phyloP scores from a whole-genome alignment of 2,113 vertebrate genomes.

The Stegostoma tigrinum region DNA sequence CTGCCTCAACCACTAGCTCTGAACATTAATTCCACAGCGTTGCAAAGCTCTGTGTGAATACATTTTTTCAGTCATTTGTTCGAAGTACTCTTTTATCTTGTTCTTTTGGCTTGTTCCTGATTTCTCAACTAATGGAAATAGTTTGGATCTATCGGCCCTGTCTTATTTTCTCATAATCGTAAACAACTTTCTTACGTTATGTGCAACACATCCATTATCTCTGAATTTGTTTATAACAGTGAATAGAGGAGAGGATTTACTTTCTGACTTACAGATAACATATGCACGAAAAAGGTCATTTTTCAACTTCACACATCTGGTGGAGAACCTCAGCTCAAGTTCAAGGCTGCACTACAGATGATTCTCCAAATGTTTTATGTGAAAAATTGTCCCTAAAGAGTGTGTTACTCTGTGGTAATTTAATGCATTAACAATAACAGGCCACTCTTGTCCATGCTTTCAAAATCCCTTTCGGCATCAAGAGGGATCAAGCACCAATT shows the following conservation, averaged over 20 bases:
- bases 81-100: neutral
- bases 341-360: neutral
- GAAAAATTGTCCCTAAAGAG: neutral
- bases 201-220: neutral
- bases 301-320: neutral
- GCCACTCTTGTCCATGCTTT: neutral
- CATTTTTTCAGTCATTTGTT: neutral
- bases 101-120: neutral
- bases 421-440: slow-evolving; percentile 5
- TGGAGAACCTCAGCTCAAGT: neutral
- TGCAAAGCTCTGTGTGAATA: neutral
- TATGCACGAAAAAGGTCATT: neutral
- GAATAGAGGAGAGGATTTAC: neutral
- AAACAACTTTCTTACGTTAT: neutral
- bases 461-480: neutral
- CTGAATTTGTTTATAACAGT: neutral
- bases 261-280: neutral
- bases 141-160: neutral
- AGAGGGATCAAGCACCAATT: neutral
- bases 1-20: neutral
- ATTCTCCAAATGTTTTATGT: neutral
- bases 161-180: neutral
- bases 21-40: neutral
- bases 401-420: neutral
- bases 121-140: neutral